Evolutionary conservation across 2,888 invertebrate genomes (phyloP).

Genomic region (Adelphocoris suturalis): DNA sequence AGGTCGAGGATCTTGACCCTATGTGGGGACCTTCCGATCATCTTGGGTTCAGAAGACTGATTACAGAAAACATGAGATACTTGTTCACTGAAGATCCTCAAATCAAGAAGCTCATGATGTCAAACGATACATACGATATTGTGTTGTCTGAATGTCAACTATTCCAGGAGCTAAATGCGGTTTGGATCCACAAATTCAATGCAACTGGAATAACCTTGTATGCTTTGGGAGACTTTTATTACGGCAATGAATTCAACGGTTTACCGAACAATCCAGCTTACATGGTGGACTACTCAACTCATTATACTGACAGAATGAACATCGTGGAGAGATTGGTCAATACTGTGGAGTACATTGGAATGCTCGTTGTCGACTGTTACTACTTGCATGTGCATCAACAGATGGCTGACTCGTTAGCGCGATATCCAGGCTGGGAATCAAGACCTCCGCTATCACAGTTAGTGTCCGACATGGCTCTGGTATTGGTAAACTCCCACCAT

Average conservation of each 20-base stretch:
- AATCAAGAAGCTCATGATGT: not conserved
- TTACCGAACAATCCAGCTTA: conserved; percentile 63
- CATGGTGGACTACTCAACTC: conserved; percentile 40
- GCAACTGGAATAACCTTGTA: not conserved
- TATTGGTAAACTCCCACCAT: conserved; percentile 73
- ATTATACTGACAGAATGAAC: conserved; percentile 56
- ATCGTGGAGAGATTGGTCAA: conserved; percentile 63
- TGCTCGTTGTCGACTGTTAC: conserved; percentile 55
- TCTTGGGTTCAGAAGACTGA: not conserved
- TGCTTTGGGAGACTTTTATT: not conserved
- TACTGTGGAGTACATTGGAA: not conserved
- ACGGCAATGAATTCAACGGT: conserved; percentile 5
- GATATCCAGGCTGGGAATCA: conserved; percentile 72
- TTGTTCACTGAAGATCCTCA: not conserved
- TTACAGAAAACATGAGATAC: not conserved
- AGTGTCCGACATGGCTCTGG: conserved; percentile 71
- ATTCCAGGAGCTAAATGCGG: not conserved
- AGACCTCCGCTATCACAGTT: conserved; percentile 72
- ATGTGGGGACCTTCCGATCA: not conserved
- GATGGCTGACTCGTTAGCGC: conserved; percentile 71
- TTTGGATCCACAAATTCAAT: conserved; percentile 32
- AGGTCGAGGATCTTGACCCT: not conserved
- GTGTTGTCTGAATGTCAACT: not conserved
- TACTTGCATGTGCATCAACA: conserved; percentile 72
- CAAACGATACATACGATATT: conserved; percentile 21